Conservation (phyloP, 1,140 invertebrate genomes). For the Zaprionus inermis region DNA sequence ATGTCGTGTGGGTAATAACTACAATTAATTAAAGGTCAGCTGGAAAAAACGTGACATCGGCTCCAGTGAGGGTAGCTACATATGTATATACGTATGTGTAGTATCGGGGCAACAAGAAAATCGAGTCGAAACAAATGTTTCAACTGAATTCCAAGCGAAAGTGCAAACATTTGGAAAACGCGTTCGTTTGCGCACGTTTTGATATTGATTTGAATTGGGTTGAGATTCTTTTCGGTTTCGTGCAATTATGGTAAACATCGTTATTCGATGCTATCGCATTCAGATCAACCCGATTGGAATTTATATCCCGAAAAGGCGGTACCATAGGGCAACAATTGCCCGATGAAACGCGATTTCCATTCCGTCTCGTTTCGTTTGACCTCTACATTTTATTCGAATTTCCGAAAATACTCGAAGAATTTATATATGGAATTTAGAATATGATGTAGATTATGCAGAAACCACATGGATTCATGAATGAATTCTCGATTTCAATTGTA, state of each 20-base stretch:
- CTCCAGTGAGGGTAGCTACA: background rate
- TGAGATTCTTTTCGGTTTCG: background rate
- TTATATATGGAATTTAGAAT: constrained; percentile 10
- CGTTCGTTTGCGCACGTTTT: constrained; percentile 11
- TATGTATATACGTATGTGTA: background rate
- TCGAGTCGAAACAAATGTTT: constrained; percentile 9
- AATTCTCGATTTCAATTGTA: background rate
- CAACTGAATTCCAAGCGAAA: constrained; percentile 17
- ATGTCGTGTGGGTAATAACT: constrained; percentile 38
- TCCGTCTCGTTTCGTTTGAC: background rate
- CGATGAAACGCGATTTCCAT: background rate
- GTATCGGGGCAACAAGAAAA: constrained; percentile 8
- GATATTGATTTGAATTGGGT: constrained; percentile 24
- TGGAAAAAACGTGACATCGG: constrained; percentile 27
- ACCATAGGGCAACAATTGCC: background rate
- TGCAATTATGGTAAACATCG: background rate
- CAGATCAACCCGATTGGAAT: constrained; percentile 8
- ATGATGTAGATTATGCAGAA: background rate
- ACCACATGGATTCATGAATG: background rate
- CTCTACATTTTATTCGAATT: background rate
- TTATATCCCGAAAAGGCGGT: background rate
- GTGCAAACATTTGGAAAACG: constrained; percentile 23
- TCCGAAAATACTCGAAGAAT: constrained; percentile 11
- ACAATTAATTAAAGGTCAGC: constrained; percentile 51
- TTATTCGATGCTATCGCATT: background rate